Evolutionary conservation across 1,140 invertebrate species (phyloP).

Genomic region (Drosophila seguyi): DNA sequence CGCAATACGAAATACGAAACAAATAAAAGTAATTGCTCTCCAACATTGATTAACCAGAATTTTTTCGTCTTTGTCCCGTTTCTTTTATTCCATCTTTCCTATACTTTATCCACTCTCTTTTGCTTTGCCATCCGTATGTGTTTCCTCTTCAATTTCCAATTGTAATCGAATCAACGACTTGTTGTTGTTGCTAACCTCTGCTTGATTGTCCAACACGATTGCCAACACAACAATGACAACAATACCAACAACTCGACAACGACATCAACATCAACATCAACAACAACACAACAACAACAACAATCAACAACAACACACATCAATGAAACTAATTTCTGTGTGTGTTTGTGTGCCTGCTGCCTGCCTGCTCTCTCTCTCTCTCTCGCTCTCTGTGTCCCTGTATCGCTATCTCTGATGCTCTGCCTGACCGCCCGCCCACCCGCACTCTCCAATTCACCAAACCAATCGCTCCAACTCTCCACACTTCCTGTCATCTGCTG

Average conservation of each 20-base stretch:
- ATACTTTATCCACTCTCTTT: slow-evolving; percentile 55
- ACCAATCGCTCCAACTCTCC: slow-evolving; percentile 19
- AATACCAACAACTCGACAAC: slow-evolving; percentile 25
- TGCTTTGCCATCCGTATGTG: slow-evolving; percentile 53
- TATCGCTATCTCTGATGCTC: slow-evolving; percentile 39
- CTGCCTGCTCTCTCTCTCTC: slow-evolving; percentile 44
- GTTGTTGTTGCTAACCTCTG: slow-evolving; percentile 65
- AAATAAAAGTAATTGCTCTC: slow-evolving; percentile 14
- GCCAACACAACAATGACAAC: slow-evolving; percentile 52
- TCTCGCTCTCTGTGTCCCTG: slow-evolving; percentile 20
- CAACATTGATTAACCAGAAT: slow-evolving; percentile 62
- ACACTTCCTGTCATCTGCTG: slow-evolving; percentile 26
- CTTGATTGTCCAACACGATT: slow-evolving; percentile 59
- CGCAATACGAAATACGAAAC: slow-evolving; percentile 17
- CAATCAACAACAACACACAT: slow-evolving; percentile 34
- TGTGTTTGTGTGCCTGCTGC: slow-evolving; percentile 63
- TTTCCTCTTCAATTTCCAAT: slow-evolving; percentile 56
- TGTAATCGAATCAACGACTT: slow-evolving; percentile 70
- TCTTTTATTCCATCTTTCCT: slow-evolving; percentile 74
- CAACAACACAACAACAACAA: slow-evolving; percentile 42
- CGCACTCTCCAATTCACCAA: slow-evolving; percentile 33
- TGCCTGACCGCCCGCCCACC: slow-evolving; percentile 26
- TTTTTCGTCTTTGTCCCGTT: slow-evolving; percentile 75
- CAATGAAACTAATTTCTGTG: slow-evolving; percentile 23
- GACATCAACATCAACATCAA: slow-evolving; percentile 38